Evolutionary conservation across 2,888 invertebrate genomes (phyloP).

Genomic region (Aleiodes testaceus): DNA sequence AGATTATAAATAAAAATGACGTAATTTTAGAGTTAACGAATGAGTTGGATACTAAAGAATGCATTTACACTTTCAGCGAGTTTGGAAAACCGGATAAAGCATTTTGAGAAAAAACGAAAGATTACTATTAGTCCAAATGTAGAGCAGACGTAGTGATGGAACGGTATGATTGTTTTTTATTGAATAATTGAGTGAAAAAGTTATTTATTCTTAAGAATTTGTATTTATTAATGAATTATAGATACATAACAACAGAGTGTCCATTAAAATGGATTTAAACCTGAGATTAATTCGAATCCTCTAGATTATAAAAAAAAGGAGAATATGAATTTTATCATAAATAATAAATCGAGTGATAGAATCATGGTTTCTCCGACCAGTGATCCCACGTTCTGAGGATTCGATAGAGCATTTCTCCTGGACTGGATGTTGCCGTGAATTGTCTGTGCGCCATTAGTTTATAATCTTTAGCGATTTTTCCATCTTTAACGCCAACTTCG

Average conservation of each 20-base stretch:
- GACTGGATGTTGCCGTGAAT: constrained; percentile 79
- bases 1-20: neutral
- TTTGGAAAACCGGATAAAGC: constrained; percentile 85
- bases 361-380: constrained; percentile 71
- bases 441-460: constrained; percentile 82
- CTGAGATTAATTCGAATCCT: too few species aligned
- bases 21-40: constrained; percentile 26
- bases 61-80: constrained; percentile 79
- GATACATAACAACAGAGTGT: neutral
- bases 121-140: constrained; percentile 53
- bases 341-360: neutral
- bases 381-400: constrained; percentile 82
- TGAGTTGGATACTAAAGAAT: constrained; percentile 30
- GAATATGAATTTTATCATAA: too few species aligned
- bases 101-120: constrained; percentile 82
- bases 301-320: too few species aligned
- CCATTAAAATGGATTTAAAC: too few species aligned
- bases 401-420: constrained; percentile 79
- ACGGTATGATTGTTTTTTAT: neutral
- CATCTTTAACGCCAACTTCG: constrained; percentile 76
- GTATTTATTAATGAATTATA: constrained; percentile 6
- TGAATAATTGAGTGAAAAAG: neutral
- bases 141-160: neutral
- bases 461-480: constrained; percentile 79
- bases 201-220: neutral